These are phyloP conservation scores for Scaptomyza parva DNA, from an alignment of 2,888 invertebrate species.

Conservation along the genomic window DNA sequence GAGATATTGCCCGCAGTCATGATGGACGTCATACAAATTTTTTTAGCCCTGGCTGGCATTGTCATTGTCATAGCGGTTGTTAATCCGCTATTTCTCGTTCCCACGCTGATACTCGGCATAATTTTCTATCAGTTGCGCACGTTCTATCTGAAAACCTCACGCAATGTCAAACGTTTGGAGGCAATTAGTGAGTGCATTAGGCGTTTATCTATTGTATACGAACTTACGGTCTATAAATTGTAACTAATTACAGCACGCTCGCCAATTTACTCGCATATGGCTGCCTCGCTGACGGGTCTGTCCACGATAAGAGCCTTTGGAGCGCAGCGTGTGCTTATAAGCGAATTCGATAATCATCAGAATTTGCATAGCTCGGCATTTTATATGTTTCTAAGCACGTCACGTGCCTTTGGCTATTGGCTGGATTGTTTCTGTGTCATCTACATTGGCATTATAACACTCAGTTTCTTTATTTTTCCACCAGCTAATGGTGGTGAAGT, in stretches of 20 bases:
- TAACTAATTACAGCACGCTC: conserved; percentile 89
- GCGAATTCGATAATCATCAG: conserved; percentile 93
- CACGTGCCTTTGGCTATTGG: conserved; percentile 97
- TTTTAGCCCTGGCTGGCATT: conserved; percentile 92
- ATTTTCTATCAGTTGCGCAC: conserved; percentile 91
- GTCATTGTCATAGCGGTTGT: conserved; percentile 91
- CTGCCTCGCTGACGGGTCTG: conserved; percentile 94
- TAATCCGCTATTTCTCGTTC: conserved; percentile 90
- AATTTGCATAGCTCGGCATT: conserved; percentile 96
- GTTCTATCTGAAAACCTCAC: conserved; percentile 92
- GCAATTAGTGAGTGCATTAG: conserved; percentile 89
- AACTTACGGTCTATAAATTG: neutral
- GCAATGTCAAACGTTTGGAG: conserved; percentile 92
- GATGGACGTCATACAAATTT: conserved; percentile 88
- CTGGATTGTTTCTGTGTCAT: conserved; percentile 94
- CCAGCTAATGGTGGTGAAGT: conserved; percentile 90
- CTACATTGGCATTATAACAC: conserved; percentile 94
- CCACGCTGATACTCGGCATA: conserved; percentile 89
- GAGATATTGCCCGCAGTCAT: conserved; percentile 84
- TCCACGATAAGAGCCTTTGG: conserved; percentile 96
- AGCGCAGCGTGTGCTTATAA: conserved; percentile 91
- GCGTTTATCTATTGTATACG: neutral
- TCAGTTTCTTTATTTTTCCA: conserved; percentile 91
- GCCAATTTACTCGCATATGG: conserved; percentile 97
- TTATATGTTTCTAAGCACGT: conserved; percentile 95